Evolutionary conservation across 1,140 invertebrate species (phyloP).

Genomic region (Megalopta genalis): DNA sequence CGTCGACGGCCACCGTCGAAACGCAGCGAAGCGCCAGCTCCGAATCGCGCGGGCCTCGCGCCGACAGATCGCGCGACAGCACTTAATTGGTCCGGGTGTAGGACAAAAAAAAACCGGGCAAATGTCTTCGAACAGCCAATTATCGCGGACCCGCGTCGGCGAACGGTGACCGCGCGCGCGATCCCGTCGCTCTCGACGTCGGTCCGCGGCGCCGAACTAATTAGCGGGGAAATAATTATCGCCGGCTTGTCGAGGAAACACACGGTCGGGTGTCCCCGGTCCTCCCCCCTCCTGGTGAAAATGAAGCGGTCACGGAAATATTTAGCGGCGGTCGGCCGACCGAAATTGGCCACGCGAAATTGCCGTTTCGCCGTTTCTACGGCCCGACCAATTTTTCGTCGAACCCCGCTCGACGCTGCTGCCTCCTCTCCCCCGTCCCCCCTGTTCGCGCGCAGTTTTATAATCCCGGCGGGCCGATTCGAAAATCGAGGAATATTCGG

Average conservation of each 20-base stretch:
- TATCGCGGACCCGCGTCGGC: neutral
- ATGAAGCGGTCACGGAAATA: slow-evolving; percentile 13
- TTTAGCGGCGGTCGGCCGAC: slow-evolving; percentile 2
- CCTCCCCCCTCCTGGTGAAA: neutral
- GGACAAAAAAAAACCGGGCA: neutral
- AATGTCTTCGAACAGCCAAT: neutral
- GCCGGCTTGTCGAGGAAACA: neutral
- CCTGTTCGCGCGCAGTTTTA: neutral
- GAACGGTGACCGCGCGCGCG: neutral
- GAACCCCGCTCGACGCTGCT: neutral
- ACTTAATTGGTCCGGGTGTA: neutral
- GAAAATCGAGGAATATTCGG: neutral
- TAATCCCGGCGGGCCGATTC: neutral
- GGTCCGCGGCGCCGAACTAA: neutral
- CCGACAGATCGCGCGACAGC: neutral
- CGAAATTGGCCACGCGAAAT: slow-evolving; percentile 4
- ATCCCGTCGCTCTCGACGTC: neutral
- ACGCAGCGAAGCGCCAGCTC: no score
- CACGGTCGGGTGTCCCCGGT: no score
- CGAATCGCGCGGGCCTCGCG: no score
- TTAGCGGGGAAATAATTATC: slow-evolving; percentile 13
- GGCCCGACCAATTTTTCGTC: no score
- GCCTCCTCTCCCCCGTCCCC: no score
- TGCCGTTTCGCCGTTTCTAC: slow-evolving; percentile 2
- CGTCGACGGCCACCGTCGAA: no score